Base-by-base conservation (phyloP, 2,888 invertebrate genomes). In the Tetramorium bicarinatum region DNA sequence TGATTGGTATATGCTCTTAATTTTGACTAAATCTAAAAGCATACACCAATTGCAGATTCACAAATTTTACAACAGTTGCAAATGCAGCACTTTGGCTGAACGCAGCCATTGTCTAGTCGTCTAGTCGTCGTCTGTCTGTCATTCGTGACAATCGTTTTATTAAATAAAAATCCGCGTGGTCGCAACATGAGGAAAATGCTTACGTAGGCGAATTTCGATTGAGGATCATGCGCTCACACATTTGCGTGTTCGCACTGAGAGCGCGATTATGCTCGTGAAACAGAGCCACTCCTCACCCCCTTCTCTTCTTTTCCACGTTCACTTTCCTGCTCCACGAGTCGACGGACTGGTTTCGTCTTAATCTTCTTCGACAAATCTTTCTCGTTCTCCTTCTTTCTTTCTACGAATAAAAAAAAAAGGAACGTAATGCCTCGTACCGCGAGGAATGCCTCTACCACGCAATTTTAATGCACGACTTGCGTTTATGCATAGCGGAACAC, bases 261-360 rank as follows among this genome's bases (percentile, higher is more conserved):
- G 56, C 74, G 44, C 72, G 84, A 88, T 89, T 85, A 88, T 85
- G 59, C 49, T 64, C 76, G 41, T 54, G 62, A 62, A 56, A 72
- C 29, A 66, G 66, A 13, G 44, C 38, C 61, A 75, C 75, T 67
- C 44, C 64, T 44, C 54, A 9, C 4, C 21, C 61, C 47, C 29
- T 54, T 25, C 62, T 64, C 77, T 59, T 74, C 84, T 83, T 41
- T 82, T 79, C 69, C 69, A 75, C 86, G 49, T 86, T 84, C 82
- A 69, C 85, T 83, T 80, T 82, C 82, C 76, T 83, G 82, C 61
- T 74, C 59, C 82, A 49, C 80, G 80, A 83, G 75, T 75, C 82
- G 84, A 84, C 83, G 75, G 82, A 91, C 91, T 89, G 90, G 91
- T 91, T 91, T 85, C 85, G 87, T 91, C 91, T 91, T 89, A 91